Conservation (phyloP, 2,113 vertebrate genomes). For the Carettochelys insculpta region DNA sequence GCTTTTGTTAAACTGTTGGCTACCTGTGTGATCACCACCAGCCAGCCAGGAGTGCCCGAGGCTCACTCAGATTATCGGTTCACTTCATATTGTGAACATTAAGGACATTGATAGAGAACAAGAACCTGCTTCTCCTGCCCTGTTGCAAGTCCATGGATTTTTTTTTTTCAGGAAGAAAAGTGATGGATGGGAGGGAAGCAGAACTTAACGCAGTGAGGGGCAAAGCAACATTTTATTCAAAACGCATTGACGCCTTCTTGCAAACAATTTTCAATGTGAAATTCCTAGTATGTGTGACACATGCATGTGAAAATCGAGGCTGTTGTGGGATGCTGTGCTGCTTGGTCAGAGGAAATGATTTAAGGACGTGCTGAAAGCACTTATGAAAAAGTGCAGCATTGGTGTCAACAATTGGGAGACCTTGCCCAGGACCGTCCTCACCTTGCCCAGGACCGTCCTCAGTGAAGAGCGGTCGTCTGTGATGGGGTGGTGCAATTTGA, state of each 20-base stretch:
- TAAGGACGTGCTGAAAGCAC: too few relatives aligned
- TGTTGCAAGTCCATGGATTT: neutral
- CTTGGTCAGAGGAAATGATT: too few relatives aligned
- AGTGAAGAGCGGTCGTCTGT: too few relatives aligned
- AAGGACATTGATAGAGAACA: neutral
- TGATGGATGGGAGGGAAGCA: neutral
- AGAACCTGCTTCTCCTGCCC: neutral
- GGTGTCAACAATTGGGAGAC: too few relatives aligned
- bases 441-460: too few relatives aligned
- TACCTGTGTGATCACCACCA: rapidly evolving
- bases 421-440: too few relatives aligned
- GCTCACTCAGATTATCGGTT: neutral
- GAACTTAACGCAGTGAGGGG: neutral
- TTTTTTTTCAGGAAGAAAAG: neutral
- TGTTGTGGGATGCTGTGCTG: neutral
- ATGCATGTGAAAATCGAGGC: neutral
- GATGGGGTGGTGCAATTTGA: too few relatives aligned
- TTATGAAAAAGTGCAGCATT: too few relatives aligned
- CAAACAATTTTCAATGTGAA: neutral
- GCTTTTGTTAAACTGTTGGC: neutral
- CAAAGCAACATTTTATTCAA: neutral
- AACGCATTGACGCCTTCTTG: neutral
- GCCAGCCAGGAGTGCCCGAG: neutral
- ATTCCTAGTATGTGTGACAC: neutral
- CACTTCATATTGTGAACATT: neutral